phyloP scores from a whole-genome alignment of 2,888 invertebrate genomes.

The Callinectes sapidus region DNA sequence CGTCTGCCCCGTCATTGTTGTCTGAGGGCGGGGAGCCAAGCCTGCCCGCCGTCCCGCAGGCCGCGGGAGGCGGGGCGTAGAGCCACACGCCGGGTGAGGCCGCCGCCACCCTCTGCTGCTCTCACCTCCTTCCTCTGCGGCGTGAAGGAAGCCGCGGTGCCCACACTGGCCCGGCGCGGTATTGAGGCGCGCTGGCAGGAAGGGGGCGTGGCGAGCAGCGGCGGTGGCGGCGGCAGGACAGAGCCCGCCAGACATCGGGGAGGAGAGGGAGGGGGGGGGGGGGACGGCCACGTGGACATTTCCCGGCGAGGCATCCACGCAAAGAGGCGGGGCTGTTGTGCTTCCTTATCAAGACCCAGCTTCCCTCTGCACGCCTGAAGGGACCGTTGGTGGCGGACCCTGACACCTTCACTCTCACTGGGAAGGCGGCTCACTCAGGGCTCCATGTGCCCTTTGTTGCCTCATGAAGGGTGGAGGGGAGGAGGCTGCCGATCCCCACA shows the following conservation, averaged over 20 bases:
- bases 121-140: not conserved
- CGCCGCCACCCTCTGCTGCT: not conserved
- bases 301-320: conserved; percentile 7
- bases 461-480: too few species aligned
- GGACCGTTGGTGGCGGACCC: not conserved
- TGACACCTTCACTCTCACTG: not conserved
- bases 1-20: conserved; percentile 27
- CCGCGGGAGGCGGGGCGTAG: conserved; percentile 2
- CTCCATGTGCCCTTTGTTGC: not conserved
- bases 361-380: not conserved
- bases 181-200: conserved; percentile 30
- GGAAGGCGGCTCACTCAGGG: not conserved
- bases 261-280: not conserved
- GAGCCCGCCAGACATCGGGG: not conserved
- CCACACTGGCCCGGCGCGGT: not conserved
- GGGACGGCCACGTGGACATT: not conserved
- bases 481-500: not conserved
- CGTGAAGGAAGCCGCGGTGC: conserved; percentile 7
- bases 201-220: conserved; percentile 13
- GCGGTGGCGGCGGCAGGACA: not conserved
- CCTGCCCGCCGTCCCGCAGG: not conserved
- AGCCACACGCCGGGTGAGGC: not conserved
- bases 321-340: not conserved
- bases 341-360: not conserved
- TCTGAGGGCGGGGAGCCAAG: conserved; percentile 22